Conservation (phyloP, 1,140 invertebrate genomes). For the Heliothis subflexa region DNA sequence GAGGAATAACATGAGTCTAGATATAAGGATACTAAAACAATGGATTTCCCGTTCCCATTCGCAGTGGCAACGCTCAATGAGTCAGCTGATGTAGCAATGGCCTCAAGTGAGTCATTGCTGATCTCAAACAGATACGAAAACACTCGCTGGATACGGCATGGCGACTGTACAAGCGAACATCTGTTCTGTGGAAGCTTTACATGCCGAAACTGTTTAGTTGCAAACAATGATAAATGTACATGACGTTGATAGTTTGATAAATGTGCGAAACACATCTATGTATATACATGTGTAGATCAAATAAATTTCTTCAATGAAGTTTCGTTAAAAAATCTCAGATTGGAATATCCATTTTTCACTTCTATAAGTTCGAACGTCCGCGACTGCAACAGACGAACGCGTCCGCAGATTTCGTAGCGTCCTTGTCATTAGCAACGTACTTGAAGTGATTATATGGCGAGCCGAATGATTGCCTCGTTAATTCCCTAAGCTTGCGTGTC, state of each 20-base stretch:
- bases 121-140: constrained; percentile 70
- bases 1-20: constrained; percentile 36
- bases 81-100: constrained; percentile 71
- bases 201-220: constrained; percentile 19
- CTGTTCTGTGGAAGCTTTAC: constrained; percentile 20
- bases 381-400: constrained; percentile 54
- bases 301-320: neutral
- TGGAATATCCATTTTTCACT: constrained; percentile 35
- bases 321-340: neutral
- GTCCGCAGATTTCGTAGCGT: constrained; percentile 55
- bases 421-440: constrained; percentile 62
- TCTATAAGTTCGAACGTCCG: constrained; percentile 39
- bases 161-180: constrained; percentile 39
- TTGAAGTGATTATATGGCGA: constrained; percentile 58
- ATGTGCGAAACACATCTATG: neutral
- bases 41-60: constrained; percentile 78
- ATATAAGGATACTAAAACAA: constrained; percentile 76
- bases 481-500: constrained; percentile 42
- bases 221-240: constrained; percentile 4
- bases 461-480: constrained; percentile 43
- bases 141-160: constrained; percentile 51
- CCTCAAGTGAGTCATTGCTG: constrained; percentile 76
- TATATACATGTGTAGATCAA: neutral
- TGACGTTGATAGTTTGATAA: neutral
- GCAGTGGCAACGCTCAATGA: constrained; percentile 60